Evolutionary conservation across 2,888 invertebrate genomes (phyloP).

Genomic region (Melinaea marsaeus): DNA sequence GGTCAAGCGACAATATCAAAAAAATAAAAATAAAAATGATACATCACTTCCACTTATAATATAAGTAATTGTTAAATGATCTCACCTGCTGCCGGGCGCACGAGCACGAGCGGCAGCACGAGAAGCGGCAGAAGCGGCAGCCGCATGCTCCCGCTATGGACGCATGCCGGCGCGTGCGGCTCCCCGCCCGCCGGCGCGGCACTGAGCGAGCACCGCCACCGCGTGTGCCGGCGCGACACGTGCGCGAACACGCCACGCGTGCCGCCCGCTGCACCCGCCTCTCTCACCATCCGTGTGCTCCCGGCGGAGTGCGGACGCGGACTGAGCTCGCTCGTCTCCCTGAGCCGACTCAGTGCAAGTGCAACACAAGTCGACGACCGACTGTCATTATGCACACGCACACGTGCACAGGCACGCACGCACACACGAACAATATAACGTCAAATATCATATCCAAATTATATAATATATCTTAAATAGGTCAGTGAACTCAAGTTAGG

Average conservation of each 20-base stretch:
- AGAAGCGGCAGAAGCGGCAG: constrained; percentile 73
- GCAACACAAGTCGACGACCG: constrained; percentile 44
- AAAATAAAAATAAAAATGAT: background rate
- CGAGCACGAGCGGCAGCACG: constrained; percentile 72
- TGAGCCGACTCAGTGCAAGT: constrained; percentile 49
- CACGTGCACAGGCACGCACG: constrained; percentile 7
- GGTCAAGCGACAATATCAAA: constrained; percentile 36
- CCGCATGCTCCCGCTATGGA: constrained; percentile 71
- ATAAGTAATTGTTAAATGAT: constrained; percentile 2
- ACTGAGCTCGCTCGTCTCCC: constrained; percentile 49
- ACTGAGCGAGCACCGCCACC: constrained; percentile 49
- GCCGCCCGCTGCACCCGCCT: constrained; percentile 42
- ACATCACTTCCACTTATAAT: background rate
- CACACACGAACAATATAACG: background rate
- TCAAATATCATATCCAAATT: too few relatives aligned
- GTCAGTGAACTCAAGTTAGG: constrained; percentile 63
- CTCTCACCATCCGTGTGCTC: constrained; percentile 49
- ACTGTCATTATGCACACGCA: constrained; percentile 33
- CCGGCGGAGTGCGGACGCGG: constrained; percentile 61
- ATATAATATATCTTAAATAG: constrained; percentile 31
- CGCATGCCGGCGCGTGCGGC: constrained; percentile 67
- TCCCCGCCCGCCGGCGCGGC: constrained; percentile 47
- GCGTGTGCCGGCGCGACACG: constrained; percentile 48
- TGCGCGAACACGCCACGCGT: constrained; percentile 46
- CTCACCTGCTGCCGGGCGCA: constrained; percentile 73